These are phyloP conservation scores for Microchrysa polita DNA, from an alignment of 2,888 invertebrate genomes.

Conservation along the genomic window DNA sequence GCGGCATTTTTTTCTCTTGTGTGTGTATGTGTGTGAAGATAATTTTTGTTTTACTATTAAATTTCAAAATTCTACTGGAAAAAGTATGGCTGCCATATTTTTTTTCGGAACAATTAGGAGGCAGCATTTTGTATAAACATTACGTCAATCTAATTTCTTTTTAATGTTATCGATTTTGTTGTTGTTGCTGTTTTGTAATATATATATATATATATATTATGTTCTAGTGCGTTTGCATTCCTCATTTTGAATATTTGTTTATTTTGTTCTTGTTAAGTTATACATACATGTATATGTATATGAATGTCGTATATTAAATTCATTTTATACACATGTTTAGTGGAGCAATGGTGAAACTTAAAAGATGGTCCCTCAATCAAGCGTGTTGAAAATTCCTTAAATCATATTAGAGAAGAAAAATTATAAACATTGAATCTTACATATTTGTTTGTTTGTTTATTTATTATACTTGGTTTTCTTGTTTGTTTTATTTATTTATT, in stretches of 20 bases:
- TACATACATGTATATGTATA: too few species aligned
- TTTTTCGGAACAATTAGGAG: not conserved
- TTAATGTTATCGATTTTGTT: not conserved
- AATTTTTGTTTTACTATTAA: too few species aligned
- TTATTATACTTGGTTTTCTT: too few species aligned
- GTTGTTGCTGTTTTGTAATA: not conserved
- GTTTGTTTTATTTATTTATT: slow-evolving; percentile 50
- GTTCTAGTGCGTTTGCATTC: too few species aligned
- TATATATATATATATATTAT: slow-evolving; percentile 4
- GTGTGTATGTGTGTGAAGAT: not conserved
- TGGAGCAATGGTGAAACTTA: slow-evolving; percentile 65
- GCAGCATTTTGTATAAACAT: not conserved
- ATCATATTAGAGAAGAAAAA: slow-evolving; percentile 51
- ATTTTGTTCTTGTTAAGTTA: too few species aligned
- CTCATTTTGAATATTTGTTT: too few species aligned
- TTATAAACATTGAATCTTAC: slow-evolving; percentile 50
- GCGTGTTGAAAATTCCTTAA: slow-evolving; percentile 61
- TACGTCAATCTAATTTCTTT: not conserved
- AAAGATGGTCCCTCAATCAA: slow-evolving; percentile 67
- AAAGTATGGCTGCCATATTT: not conserved
- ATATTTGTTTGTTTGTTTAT: slow-evolving; percentile 50
- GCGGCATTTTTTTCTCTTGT: not conserved
- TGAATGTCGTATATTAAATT: too few species aligned
- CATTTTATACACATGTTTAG: slow-evolving; percentile 41
- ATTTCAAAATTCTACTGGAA: not conserved